Evolutionary conservation across 2,113 vertebrate species (phyloP).

Genomic region (Odocoileus hemionus): DNA sequence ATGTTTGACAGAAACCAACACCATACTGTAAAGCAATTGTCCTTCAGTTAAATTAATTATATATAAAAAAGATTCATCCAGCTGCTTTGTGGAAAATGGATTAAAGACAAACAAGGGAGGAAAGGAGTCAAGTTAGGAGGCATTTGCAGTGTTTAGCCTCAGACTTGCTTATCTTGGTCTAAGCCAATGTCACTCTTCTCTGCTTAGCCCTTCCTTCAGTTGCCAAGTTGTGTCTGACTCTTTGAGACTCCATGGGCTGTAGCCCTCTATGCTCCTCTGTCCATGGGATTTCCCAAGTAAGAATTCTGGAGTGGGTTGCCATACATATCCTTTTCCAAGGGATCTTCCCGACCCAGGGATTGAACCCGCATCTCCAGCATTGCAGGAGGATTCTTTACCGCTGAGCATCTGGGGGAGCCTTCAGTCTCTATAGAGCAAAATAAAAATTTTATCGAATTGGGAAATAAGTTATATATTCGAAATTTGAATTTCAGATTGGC

Average conservation of each 20-base stretch:
- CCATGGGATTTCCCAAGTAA: not conserved
- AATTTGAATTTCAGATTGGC: slow-evolving; percentile 23
- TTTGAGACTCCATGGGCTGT: not conserved
- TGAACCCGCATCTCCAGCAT: not conserved
- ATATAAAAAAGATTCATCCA: not conserved
- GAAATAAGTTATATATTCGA: not conserved
- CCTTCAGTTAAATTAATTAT: not conserved
- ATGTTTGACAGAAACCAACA: not conserved
- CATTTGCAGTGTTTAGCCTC: not conserved
- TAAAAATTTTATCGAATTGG: not conserved
- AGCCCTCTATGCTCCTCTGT: not conserved
- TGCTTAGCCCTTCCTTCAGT: not conserved
- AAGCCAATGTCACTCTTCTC: not conserved
- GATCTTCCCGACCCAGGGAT: not conserved
- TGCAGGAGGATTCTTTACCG: not conserved
- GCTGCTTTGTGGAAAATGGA: not conserved
- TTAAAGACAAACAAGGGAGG: not conserved
- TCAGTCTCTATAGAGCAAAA: not conserved
- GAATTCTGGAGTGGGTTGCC: not conserved
- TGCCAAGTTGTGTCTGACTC: not conserved
- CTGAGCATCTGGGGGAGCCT: not conserved
- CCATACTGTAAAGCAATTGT: not conserved
- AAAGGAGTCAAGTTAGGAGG: not conserved
- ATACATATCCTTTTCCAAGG: not conserved
- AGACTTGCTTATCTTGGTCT: not conserved